Evolutionary conservation across 2,888 invertebrate genomes (phyloP), one percentile per base, ranked within the genome.

Genomic region (Chloroclysta siterata): DNA sequence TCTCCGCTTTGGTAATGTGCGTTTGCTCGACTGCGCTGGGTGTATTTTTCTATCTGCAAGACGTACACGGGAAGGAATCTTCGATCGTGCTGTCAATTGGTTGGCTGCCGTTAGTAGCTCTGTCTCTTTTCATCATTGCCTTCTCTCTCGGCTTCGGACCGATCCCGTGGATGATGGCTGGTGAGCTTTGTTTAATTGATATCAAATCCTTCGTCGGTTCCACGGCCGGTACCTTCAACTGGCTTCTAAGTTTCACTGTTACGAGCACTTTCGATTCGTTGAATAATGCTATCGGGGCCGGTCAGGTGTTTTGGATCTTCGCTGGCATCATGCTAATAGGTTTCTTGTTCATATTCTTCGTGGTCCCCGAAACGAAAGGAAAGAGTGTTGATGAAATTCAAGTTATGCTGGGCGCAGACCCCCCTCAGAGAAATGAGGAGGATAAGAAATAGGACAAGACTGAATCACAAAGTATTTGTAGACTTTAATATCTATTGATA

Each of bases 81-180:
- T 75, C 81, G 0, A 87, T 94, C 28, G 90, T 96, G 0, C 77
- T 81, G 0, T 78, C 88, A 14, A 90, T 97, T 7, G 94, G 94
- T 0, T 97, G 97, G 95, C 80, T 98, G 61, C 97, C 98, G 0
- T 86, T 98, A 5, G 75, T 95, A 1, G 94, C 96, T 29, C 85
- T 98, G 17, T 96, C 97, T 50, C 69, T 96, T 1, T 98, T 97
- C 84, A 95, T 97, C 17, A 85, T 97, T 17, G 94, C 96, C 48
- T 98, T 97, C 88, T 97, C 97, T 0, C 79, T 97, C 42, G 98
- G 98, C 53, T 96, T 95, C 75, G 98, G 98, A 0, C 98, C 98
- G 0, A 96, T 98, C 51, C 98, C 98, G 0, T 97, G 97, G 97
- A 94, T 97, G 93, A 96, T 97, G 93, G 90, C 93, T 2, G 95